A percentile compares a stretch with the other conserved stretches of the same genome.
Conservation (phyloP, 2,888 invertebrate genomes). For the Dynastes grantii region DNA sequence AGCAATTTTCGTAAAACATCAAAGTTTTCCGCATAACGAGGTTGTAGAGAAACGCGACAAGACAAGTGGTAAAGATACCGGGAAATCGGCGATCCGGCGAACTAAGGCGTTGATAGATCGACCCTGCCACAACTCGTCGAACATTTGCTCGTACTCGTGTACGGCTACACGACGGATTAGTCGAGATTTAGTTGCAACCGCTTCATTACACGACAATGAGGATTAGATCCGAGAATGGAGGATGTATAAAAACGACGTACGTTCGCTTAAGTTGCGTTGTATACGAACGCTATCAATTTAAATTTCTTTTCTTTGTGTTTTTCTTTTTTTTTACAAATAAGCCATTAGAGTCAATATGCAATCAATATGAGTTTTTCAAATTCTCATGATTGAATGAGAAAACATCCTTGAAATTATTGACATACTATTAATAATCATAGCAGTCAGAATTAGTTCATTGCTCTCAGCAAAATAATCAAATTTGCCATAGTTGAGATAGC, state of each 20-base stretch:
- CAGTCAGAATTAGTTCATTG: too few relatives aligned
- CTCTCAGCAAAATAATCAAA: too few relatives aligned
- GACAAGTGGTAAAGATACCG: conserved; percentile 65
- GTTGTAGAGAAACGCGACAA: conserved; percentile 61
- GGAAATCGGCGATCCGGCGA: conserved; percentile 61
- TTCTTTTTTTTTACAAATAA: too few relatives aligned
- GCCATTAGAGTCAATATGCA: too few relatives aligned
- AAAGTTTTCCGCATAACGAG: conserved; percentile 63
- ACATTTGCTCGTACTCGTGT: conserved; percentile 59
- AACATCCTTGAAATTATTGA: too few relatives aligned
- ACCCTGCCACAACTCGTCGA: conserved; percentile 61
- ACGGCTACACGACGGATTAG: conserved; percentile 61
- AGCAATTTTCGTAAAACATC: conserved; percentile 64
- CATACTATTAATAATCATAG: too few relatives aligned
- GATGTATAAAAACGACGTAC: conserved; percentile 22
- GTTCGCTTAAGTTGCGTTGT: not conserved
- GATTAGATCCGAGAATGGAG: conserved; percentile 8
- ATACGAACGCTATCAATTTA: too few relatives aligned
- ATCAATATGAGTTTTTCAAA: too few relatives aligned
- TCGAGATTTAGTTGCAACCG: conserved; percentile 61
- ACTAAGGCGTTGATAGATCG: conserved; percentile 65
- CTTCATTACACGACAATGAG: conserved; percentile 51
- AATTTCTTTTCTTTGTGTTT: too few relatives aligned
- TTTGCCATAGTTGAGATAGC: too few relatives aligned
- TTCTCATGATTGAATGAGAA: too few relatives aligned